phyloP scores from a whole-genome alignment of 1,140 invertebrate species.

The Microvelia longipes region DNA sequence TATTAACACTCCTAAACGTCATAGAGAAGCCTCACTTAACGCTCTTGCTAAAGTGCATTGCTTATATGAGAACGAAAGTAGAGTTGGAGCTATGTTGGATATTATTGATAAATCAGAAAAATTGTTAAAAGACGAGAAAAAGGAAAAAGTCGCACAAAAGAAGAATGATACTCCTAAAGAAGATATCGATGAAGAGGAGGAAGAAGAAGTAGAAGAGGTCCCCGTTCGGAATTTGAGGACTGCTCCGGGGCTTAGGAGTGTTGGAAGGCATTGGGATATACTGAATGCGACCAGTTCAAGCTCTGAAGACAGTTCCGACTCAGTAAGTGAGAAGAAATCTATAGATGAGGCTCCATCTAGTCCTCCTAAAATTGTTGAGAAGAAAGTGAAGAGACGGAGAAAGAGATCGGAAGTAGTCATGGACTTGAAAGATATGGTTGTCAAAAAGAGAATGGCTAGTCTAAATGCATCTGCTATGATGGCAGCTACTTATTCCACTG shows the following conservation, averaged over 20 bases:
- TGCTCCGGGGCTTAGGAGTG: slow-evolving; percentile 54
- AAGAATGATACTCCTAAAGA: neutral
- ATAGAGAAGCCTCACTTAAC: slow-evolving; percentile 74
- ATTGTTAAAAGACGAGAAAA: slow-evolving; percentile 4
- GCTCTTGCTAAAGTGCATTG: slow-evolving; percentile 83
- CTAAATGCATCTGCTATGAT: slow-evolving; percentile 83
- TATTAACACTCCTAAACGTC: slow-evolving; percentile 55
- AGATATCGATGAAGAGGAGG: slow-evolving; percentile 3
- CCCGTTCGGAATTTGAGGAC: slow-evolving; percentile 46
- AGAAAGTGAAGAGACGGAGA: slow-evolving; percentile 33
- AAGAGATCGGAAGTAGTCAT: slow-evolving; percentile 52
- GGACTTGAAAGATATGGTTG: slow-evolving; percentile 74
- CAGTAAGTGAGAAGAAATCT: slow-evolving; percentile 25
- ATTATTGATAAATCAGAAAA: slow-evolving; percentile 12
- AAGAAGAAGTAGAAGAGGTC: slow-evolving; percentile 21
- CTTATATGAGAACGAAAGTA: slow-evolving; percentile 72
- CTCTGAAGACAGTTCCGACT: slow-evolving; percentile 30
- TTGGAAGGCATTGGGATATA: slow-evolving; percentile 69
- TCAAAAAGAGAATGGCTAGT: slow-evolving; percentile 80
- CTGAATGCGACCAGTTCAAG: slow-evolving; percentile 35
- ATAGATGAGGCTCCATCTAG: slow-evolving; percentile 15
- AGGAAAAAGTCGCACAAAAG: neutral
- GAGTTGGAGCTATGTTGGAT: slow-evolving; percentile 18
- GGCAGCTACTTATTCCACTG: slow-evolving; percentile 67
- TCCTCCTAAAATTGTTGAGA: slow-evolving; percentile 17